phyloP scores from a whole-genome alignment of 2,113 vertebrate genomes.

The Plecotus auritus region DNA sequence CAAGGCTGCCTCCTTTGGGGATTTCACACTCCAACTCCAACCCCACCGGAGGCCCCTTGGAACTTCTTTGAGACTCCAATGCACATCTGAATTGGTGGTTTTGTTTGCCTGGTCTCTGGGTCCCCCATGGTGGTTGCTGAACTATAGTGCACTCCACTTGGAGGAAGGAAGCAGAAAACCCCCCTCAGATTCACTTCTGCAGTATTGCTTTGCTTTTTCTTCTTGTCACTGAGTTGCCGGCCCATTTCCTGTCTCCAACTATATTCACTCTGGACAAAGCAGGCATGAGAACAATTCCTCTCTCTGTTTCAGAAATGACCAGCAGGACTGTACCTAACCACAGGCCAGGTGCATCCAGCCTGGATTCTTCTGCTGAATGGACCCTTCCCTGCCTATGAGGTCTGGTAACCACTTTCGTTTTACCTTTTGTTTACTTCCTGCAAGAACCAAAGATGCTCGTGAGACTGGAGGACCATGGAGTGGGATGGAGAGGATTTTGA shows the following conservation, averaged over 20 bases:
- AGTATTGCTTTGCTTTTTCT: background rate
- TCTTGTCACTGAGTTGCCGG: background rate
- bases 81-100: fast-evolving
- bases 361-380: background rate
- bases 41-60: background rate
- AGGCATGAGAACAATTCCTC: background rate
- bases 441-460: background rate
- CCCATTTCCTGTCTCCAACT: background rate
- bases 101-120: background rate
- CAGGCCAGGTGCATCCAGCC: background rate
- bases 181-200: background rate
- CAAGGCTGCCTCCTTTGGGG: background rate
- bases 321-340: background rate
- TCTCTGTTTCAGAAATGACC: background rate
- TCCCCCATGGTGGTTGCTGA: background rate
- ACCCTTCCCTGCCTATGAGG: background rate
- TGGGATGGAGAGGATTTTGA: background rate
- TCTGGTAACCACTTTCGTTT: background rate
- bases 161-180: background rate
- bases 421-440: conserved; percentile 19
- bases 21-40: background rate
- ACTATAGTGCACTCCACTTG: background rate
- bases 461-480: background rate
- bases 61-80: background rate
- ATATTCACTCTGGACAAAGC: background rate